A percentile compares a stretch with the other conserved stretches of the same genome.
Conservation (phyloP, 2,113 vertebrate genomes). For the Gorilla gorilla region DNA sequence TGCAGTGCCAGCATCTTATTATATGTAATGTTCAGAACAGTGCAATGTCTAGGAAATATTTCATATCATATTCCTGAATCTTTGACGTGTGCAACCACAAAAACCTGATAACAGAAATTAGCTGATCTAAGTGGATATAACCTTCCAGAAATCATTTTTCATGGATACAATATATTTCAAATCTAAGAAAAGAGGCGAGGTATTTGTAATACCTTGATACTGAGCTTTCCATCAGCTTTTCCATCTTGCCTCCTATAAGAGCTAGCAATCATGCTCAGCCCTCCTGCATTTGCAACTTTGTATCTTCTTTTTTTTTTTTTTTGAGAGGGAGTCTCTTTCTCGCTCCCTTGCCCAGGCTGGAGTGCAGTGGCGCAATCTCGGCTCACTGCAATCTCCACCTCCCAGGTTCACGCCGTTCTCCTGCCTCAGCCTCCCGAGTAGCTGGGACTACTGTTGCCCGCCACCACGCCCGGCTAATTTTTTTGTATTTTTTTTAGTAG, state of each 20-base stretch:
- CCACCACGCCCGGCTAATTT: too few species aligned
- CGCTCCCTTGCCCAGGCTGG: too few species aligned
- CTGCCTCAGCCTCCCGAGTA: too few species aligned
- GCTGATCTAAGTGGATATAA: not conserved
- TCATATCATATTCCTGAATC: not conserved
- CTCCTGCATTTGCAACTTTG: not conserved
- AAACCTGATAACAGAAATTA: not conserved
- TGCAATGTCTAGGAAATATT: not conserved
- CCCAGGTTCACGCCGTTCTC: too few species aligned
- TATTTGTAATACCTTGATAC: not conserved
- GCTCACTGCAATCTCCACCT: too few species aligned
- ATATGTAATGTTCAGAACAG: conserved; percentile 11
- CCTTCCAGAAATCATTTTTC: not conserved
- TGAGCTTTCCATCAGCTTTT: not conserved
- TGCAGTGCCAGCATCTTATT: not conserved
- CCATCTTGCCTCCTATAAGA: not conserved
- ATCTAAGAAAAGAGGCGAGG: not conserved
- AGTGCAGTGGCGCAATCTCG: too few species aligned
- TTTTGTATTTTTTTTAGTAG: too few species aligned
- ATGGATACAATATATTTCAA: not conserved
- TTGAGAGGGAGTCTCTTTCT: too few species aligned
- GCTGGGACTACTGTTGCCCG: too few species aligned
- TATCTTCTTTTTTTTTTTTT: too few species aligned
- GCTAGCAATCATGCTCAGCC: not conserved
- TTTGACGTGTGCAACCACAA: not conserved